A percentile compares a stretch with the other conserved stretches of the same genome.
Conservation (phyloP, 2,888 invertebrate species). For the Gastrophysa polygoni region DNA sequence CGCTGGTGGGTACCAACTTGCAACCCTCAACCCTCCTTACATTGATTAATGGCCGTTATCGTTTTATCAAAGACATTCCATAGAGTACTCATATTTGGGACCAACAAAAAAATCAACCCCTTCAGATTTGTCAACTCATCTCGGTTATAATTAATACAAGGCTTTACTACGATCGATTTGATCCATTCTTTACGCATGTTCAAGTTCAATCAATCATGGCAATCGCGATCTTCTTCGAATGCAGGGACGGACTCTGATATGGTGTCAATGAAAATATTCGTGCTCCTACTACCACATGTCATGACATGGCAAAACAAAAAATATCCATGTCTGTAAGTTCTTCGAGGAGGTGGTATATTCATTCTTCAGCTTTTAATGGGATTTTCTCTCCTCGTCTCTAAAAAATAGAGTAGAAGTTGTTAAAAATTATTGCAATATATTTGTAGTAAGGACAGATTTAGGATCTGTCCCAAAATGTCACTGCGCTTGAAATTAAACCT, state of each 20-base stretch:
- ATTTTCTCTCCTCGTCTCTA: no score
- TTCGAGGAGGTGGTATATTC: no score
- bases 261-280: neutral
- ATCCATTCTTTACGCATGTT: constrained; percentile 44
- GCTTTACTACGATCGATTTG: constrained; percentile 39
- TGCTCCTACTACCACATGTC: no score
- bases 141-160: constrained; percentile 40
- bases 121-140: constrained; percentile 46
- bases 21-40: constrained; percentile 17
- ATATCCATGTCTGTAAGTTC: no score
- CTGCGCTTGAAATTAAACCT: no score
- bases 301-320: no score
- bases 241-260: neutral
- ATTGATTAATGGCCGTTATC: constrained; percentile 31
- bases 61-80: constrained; percentile 25
- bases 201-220: constrained; percentile 40
- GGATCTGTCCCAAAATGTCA: no score
- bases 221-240: constrained; percentile 10
- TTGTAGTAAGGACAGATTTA: no score
- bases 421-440: no score
- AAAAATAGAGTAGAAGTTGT: no score
- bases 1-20: constrained; percentile 11
- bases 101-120: constrained; percentile 32
- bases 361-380: no score
- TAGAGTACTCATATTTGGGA: constrained; percentile 27